phyloP scores from a whole-genome alignment of 2,113 vertebrate species.

The Asarcornis scutulata region DNA sequence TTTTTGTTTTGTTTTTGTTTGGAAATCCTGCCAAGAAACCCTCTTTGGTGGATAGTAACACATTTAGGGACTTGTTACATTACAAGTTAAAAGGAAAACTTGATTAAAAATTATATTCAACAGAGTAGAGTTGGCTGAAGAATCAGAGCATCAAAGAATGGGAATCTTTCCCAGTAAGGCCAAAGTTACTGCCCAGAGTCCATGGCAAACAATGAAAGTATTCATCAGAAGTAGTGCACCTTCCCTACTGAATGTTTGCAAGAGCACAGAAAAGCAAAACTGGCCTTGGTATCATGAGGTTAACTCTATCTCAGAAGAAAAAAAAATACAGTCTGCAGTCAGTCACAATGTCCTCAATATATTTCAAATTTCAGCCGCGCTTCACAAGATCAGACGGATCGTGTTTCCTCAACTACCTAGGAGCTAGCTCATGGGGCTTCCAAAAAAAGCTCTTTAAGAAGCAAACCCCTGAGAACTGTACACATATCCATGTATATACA shows the following conservation, averaged over 20 bases:
- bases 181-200: conserved; percentile 56
- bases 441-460: not conserved
- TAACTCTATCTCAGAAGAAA: not conserved
- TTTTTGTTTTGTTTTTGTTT: conserved; percentile 65
- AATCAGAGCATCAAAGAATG: conserved; percentile 65
- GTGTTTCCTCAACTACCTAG: not conserved
- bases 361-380: conserved; percentile 1
- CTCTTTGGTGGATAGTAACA: conserved; percentile 68
- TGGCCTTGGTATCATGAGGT: not conserved
- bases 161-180: conserved; percentile 67
- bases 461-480: not conserved
- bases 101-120: conserved; percentile 69
- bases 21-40: conserved; percentile 67
- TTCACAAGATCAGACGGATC: not conserved
- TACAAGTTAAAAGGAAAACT: conserved; percentile 70
- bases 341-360: not conserved
- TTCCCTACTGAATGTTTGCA: not conserved
- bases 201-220: conserved; percentile 68
- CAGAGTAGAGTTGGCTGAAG: conserved; percentile 53
- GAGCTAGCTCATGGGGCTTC: not conserved
- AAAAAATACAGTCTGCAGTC: not conserved
- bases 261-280: not conserved
- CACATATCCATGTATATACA: not conserved
- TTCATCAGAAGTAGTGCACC: conserved; percentile 57
- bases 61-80: conserved; percentile 71